A percentile compares a stretch with the other conserved stretches of the same genome.
Conservation (phyloP, 2,888 invertebrate species). For the Caprella mutica region DNA sequence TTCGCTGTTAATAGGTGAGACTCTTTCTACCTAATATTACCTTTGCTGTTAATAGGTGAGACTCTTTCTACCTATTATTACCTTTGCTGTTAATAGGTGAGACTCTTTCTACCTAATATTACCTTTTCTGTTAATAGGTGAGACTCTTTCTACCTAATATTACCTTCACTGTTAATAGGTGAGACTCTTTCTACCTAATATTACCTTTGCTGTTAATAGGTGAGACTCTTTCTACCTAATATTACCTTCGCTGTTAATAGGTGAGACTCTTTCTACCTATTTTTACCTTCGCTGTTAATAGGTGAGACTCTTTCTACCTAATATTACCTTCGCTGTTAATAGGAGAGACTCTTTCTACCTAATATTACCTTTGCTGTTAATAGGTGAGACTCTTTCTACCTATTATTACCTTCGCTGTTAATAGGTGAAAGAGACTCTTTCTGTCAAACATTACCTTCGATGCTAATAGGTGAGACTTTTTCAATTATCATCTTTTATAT, state of each 20-base stretch:
- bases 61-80: constrained; percentile 29
- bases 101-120: constrained; percentile 30
- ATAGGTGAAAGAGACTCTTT: constrained; percentile 27
- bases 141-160: constrained; percentile 30
- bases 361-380: constrained; percentile 19
- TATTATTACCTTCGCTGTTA: too few species aligned
- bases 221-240: constrained; percentile 28
- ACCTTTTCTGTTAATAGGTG: constrained; percentile 16
- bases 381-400: too few species aligned
- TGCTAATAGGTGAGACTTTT: constrained; percentile 10
- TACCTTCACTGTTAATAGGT: constrained; percentile 15
- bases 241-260: constrained; percentile 17
- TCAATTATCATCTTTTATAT: too few species aligned
- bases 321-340: constrained; percentile 17
- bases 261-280: constrained; percentile 29
- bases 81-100: constrained; percentile 15
- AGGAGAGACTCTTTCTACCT: constrained; percentile 26
- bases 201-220: constrained; percentile 18
- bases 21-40: constrained; percentile 29
- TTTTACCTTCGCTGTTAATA: constrained; percentile 17
- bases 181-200: constrained; percentile 28
- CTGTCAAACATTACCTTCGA: constrained; percentile 25
- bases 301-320: constrained; percentile 29
- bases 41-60: constrained; percentile 14
- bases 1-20: constrained; percentile 15